Evolutionary conservation across 2,888 invertebrate genomes (phyloP), one percentile per base, ranked within the genome.

Genomic region (Philereme transversata): DNA sequence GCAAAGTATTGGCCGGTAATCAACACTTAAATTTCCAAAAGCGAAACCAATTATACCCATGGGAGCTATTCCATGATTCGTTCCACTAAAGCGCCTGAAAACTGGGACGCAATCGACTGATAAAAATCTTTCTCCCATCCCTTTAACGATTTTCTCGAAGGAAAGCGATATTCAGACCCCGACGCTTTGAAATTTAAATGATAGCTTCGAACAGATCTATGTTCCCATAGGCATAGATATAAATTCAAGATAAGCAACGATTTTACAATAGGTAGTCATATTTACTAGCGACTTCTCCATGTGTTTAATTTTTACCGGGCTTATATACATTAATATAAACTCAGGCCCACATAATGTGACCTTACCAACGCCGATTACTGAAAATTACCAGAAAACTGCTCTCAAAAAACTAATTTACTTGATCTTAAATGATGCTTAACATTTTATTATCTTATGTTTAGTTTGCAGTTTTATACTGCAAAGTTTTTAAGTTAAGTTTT

Each of bases 1-100:
- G 75, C 73, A 73, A 76, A 73, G 75, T 71, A 70, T 71, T 65
- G 60, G 59, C 59, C 62, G 49, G 50, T 59, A 60, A 60, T 62
- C 60, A 51, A 60, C 57, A 65, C 59, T 64, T 59, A 55, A 59
- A 64, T 62, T 63, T 58, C 59, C 49, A 67, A 69, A 65, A 61
- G 53, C 59, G 54, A 64, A 64, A 64, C 60, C 60, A 63, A 61
- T 70, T 68, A 60, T 64, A 56, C 62, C 62, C 63, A 60, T 63
- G 59, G 59, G 60, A 57, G 64, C 62, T 54, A 60, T 66, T 58
- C 60, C 51, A 53, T 57, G 64, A 63, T 63, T 62, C 62, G 63
- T 65, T 62, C 62, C 50, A 64, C 64, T 66, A 65, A 60, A 60
- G 62, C 62, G 54, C 53, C 56, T 65, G 62, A 62, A 70, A 70